Percentiles rank a stretch among this genome's conserved stretches.
Evolutionary conservation across 1,140 invertebrate genomes (phyloP).

Genomic region (Chironomus striatipennis): DNA sequence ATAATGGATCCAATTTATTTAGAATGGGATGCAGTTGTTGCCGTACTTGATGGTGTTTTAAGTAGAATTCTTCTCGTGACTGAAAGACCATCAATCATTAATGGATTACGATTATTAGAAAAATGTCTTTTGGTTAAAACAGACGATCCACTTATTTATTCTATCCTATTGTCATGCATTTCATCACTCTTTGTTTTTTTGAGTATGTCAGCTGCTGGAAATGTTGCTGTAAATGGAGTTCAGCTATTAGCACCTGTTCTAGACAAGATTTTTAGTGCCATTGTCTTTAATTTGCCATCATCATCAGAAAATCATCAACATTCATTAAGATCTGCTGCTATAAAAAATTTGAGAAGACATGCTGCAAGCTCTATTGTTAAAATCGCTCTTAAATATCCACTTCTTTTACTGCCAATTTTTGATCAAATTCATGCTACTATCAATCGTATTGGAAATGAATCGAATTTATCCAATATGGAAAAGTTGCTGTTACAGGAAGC

Average conservation of each 20-base stretch:
- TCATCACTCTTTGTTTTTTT: conserved; percentile 85
- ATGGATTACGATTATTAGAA: conserved; percentile 62
- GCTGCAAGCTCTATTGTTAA: conserved; percentile 84
- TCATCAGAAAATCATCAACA: too few species aligned
- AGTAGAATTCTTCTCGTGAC: conserved; percentile 59
- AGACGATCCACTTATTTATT: conserved; percentile 65
- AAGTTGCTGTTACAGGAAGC: conserved; percentile 72
- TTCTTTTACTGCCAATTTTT: conserved; percentile 76
- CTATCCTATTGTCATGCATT: conserved; percentile 75
- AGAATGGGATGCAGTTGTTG: conserved; percentile 77
- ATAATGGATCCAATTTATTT: conserved; percentile 56
- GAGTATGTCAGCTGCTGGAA: conserved; percentile 60
- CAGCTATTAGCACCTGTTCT: conserved; percentile 66
- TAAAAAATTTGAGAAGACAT: conserved; percentile 79
- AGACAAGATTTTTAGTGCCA: conserved; percentile 76
- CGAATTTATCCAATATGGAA: conserved; percentile 72
- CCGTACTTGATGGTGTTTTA: conserved; percentile 66
- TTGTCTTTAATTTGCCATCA: conserved; percentile 49
- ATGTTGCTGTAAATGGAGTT: conserved; percentile 57
- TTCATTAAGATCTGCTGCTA: conserved; percentile 50
- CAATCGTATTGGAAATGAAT: conserved; percentile 48
- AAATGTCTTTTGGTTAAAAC: conserved; percentile 66
- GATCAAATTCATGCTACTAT: conserved; percentile 70
- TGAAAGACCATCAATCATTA: conserved; percentile 54
- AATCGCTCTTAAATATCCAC: conserved; percentile 75